Evolutionary conservation across 2,888 invertebrate species (phyloP).

Genomic region (Tenthredo notha): DNA sequence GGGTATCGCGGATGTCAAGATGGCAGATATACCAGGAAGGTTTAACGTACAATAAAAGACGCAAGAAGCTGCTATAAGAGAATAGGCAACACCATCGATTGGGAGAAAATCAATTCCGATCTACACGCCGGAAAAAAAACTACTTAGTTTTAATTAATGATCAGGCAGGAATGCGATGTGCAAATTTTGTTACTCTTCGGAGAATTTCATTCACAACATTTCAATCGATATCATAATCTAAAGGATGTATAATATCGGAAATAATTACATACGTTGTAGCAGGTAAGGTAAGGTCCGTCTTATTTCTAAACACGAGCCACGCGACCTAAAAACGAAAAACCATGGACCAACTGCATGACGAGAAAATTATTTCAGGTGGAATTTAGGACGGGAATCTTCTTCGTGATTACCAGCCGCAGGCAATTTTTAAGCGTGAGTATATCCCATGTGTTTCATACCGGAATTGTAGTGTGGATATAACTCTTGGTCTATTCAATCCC

Average conservation of each 20-base stretch:
- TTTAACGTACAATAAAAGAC: background rate
- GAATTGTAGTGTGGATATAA: background rate
- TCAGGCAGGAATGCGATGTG: background rate
- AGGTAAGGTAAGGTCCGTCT: background rate
- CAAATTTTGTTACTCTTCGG: background rate
- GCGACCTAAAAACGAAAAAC: conserved; percentile 61
- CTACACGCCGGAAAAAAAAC: conserved; percentile 7
- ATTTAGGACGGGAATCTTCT: background rate
- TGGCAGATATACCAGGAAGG: conserved; percentile 54
- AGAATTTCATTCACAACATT: conserved; percentile 16
- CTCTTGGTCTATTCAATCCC: background rate
- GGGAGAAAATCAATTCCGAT: conserved; percentile 24
- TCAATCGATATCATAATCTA: background rate
- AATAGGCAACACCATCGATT: conserved; percentile 3
- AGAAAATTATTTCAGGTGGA: background rate
- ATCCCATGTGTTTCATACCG: background rate
- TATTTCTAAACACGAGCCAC: conserved; percentile 64
- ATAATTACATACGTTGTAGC: background rate
- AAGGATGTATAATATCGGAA: background rate
- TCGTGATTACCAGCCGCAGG: background rate
- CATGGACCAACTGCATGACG: background rate
- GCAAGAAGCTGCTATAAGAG: background rate
- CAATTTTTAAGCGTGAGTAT: background rate
- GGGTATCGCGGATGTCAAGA: conserved; percentile 59
- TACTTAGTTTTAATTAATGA: conserved; percentile 39